A percentile compares a stretch with the other conserved stretches of the same genome.
Evolutionary conservation across 1,140 invertebrate species (phyloP).

Genomic region (Drosophila navojoa): DNA sequence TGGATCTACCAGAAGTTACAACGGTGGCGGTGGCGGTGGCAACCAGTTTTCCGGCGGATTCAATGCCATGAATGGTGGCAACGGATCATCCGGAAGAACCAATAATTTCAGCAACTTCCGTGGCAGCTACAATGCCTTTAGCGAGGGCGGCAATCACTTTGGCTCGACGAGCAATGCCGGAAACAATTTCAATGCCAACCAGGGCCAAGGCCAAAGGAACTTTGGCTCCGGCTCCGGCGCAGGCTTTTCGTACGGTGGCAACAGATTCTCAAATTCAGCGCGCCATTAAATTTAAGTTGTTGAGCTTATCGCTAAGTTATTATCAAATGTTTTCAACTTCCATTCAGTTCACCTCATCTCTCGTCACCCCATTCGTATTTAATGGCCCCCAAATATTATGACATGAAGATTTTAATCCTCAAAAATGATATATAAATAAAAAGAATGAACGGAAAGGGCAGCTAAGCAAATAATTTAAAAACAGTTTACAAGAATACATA

Average conservation of each 20-base stretch:
- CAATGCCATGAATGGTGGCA: slow-evolving; percentile 8
- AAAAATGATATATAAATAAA: slow-evolving; percentile 39
- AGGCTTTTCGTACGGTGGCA: background rate
- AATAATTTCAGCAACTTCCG: slow-evolving; percentile 17
- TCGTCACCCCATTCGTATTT: slow-evolving; percentile 28
- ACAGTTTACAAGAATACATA: slow-evolving; percentile 47
- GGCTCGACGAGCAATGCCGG: background rate
- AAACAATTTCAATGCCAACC: background rate
- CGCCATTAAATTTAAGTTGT: slow-evolving; percentile 18
- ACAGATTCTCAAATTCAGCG: slow-evolving; percentile 25
- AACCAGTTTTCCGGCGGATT: slow-evolving; percentile 12
- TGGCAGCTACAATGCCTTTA: slow-evolving; percentile 22
- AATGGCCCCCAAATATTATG: slow-evolving; percentile 7
- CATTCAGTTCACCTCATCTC: slow-evolving; percentile 5
- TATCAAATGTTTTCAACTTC: slow-evolving; percentile 6
- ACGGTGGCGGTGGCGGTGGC: background rate
- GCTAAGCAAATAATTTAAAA: slow-evolving; percentile 8
- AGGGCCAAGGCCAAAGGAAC: background rate
- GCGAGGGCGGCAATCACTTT: slow-evolving; percentile 17
- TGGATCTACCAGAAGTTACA: slow-evolving; percentile 7
- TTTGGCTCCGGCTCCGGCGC: slow-evolving; percentile 6
- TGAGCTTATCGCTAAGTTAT: slow-evolving; percentile 1
- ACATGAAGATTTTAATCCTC: slow-evolving; percentile 19
- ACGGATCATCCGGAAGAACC: background rate
- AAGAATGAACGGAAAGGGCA: slow-evolving; percentile 8